These are phyloP conservation scores for Acleris emargana DNA, from an alignment of 2,888 invertebrate genomes.

Conservation along the genomic window DNA sequence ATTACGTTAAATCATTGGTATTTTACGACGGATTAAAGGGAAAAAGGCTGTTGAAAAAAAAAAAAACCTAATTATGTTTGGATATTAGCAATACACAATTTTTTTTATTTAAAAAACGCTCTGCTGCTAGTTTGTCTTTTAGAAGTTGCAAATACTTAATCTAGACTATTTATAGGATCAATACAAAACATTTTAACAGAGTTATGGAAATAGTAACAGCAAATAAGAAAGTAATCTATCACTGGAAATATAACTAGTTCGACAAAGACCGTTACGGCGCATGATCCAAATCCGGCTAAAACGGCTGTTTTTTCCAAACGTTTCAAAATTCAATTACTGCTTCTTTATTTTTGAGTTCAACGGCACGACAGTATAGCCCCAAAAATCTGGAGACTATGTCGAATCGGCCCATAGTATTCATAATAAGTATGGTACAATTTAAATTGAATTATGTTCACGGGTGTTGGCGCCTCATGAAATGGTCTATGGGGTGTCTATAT, in stretches of 20 bases:
- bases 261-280: conserved; percentile 25
- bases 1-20: too few relatives aligned
- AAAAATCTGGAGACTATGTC: conserved; percentile 66
- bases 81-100: too few relatives aligned
- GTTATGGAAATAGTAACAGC: not conserved
- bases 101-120: too few relatives aligned
- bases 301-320: conserved; percentile 44
- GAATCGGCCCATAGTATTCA: conserved; percentile 67
- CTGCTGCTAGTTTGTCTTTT: too few relatives aligned
- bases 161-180: too few relatives aligned
- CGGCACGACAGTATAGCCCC: conserved; percentile 70
- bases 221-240: conserved; percentile 9
- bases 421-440: conserved; percentile 73
- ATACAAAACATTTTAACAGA: too few relatives aligned
- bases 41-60: too few relatives aligned
- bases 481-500: conserved; percentile 78
- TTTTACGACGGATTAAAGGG: too few relatives aligned
- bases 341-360: conserved; percentile 66
- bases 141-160: too few relatives aligned
- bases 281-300: conserved; percentile 33
- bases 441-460: conserved; percentile 82
- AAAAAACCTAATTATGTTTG: too few relatives aligned
- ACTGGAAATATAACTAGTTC: conserved; percentile 2
- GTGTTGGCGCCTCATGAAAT: conserved; percentile 72
- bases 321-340: conserved; percentile 76